Evolutionary conservation across 2,797 vertebrate genomes (phyloP).

Genomic region (Emydoidea blandingii): DNA sequence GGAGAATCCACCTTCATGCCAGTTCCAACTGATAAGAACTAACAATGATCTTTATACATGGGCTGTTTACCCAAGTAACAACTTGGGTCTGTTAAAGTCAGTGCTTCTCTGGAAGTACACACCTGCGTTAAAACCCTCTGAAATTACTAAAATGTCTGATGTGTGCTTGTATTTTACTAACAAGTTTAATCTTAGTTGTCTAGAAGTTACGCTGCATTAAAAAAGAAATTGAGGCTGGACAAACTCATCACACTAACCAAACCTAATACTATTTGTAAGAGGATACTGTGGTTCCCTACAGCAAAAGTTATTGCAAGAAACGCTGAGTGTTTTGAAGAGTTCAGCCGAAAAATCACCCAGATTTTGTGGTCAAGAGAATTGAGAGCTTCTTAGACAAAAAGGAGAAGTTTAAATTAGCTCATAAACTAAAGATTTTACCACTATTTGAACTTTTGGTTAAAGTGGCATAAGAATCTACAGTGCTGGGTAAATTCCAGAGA

Average conservation of each 20-base stretch:
- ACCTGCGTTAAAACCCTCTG: neutral
- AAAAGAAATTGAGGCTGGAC: neutral
- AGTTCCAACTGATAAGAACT: neutral
- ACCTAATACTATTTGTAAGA: neutral
- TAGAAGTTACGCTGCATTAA: neutral
- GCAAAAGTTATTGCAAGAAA: neutral
- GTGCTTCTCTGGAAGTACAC: neutral
- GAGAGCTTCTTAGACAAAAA: neutral
- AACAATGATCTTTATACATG: neutral
- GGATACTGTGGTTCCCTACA: neutral
- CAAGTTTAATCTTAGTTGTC: neutral
- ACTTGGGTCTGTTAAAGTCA: neutral
- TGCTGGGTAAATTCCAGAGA: neutral
- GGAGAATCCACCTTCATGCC: neutral
- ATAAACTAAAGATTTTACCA: neutral
- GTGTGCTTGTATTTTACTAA: neutral
- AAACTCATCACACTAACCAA: neutral
- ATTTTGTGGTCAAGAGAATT: neutral
- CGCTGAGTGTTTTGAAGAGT: neutral
- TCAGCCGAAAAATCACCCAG: neutral
- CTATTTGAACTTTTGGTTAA: neutral
- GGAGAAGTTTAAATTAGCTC: neutral
- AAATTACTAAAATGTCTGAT: neutral
- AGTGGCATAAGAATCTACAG: neutral
- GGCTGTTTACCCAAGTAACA: neutral